Evolutionary conservation across 2,113 vertebrate species (phyloP).

Genomic region (Mirounga angustirostris): DNA sequence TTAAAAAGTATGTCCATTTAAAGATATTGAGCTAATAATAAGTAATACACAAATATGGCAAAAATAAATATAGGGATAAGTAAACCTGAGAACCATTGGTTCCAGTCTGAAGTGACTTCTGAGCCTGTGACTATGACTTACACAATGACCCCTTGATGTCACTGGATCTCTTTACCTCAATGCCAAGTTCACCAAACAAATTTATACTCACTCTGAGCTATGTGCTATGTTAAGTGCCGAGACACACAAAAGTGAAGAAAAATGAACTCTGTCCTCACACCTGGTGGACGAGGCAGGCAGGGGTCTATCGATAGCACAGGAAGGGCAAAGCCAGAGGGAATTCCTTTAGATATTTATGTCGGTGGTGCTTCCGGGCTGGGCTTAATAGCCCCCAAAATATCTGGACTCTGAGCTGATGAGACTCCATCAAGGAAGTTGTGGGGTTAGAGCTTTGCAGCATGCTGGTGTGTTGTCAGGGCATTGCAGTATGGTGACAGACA

Average conservation of each 20-base stretch:
- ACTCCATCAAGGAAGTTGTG: background rate
- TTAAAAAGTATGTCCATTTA: background rate
- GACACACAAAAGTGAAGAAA: background rate
- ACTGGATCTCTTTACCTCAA: background rate
- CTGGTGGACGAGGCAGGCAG: rapidly evolving
- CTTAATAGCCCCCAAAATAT: background rate
- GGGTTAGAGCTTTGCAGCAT: background rate
- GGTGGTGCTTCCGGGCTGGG: background rate
- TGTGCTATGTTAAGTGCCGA: background rate
- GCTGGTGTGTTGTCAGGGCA: background rate
- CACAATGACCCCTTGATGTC: background rate
- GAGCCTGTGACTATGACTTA: background rate
- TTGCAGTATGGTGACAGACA: rapidly evolving
- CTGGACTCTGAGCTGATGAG: background rate
- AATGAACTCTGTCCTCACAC: background rate
- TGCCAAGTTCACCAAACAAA: background rate
- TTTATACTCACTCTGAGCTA: background rate
- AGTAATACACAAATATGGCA: background rate
- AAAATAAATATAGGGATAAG: background rate
- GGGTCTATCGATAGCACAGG: background rate
- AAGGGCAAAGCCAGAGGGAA: background rate
- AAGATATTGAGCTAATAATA: slow-evolving; percentile 16
- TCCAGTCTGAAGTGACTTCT: background rate
- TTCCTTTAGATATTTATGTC: background rate
- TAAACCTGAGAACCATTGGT: background rate